Percentiles rank a stretch among this genome's conserved stretches.
Conservation (phyloP, 2,113 vertebrate species). For the Stictonetta naevosa region DNA sequence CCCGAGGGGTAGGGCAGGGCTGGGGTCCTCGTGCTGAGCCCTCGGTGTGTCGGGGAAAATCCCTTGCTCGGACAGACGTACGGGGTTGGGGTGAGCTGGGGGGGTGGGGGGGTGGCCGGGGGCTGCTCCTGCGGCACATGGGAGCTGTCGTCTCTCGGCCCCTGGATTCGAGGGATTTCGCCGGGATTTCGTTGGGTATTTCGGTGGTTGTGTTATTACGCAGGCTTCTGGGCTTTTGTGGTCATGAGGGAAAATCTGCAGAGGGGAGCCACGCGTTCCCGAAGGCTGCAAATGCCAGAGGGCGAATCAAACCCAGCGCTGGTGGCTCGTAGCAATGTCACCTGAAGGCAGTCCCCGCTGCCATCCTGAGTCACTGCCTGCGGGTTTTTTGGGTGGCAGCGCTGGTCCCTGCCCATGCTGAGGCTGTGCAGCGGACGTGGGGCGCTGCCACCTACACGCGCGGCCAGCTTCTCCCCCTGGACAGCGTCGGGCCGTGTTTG, state of each 20-base stretch:
- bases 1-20: not conserved
- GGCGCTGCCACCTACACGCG: not conserved
- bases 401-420: rapidly evolving
- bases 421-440: too few relatives aligned
- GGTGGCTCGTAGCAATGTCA: too few relatives aligned
- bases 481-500: rapidly evolving
- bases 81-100: not conserved
- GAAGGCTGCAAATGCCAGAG: not conserved
- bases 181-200: not conserved
- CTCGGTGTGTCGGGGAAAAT: not conserved
- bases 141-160: not conserved
- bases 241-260: constrained; percentile 17
- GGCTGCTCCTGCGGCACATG: not conserved
- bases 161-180: not conserved
- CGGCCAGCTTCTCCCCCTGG: not conserved
- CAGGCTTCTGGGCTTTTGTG: not conserved
- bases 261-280: not conserved
- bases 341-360: not conserved
- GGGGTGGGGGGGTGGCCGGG: too few relatives aligned
- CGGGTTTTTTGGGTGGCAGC: not conserved
- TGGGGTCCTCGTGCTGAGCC: not conserved
- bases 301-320: not conserved
- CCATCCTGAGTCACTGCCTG: not conserved
- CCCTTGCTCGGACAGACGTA: not conserved
- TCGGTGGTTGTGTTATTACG: constrained; percentile 12